phyloP scores from a whole-genome alignment of 2,113 vertebrate genomes.

The Penelope pileata region DNA sequence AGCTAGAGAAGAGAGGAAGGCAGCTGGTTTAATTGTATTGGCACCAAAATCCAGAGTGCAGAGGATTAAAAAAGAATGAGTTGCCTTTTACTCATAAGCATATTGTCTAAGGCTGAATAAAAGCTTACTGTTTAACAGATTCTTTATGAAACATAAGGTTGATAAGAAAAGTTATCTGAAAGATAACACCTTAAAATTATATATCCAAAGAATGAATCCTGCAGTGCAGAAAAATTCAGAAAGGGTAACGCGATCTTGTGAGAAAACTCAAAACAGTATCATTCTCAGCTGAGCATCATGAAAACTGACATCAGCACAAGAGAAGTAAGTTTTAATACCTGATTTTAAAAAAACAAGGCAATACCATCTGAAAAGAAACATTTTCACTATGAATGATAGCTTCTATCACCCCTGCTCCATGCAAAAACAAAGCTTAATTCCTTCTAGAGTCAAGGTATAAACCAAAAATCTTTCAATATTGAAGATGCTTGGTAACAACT shows the following conservation, averaged over 20 bases:
- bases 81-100: background rate
- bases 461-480: background rate
- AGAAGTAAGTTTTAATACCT: background rate
- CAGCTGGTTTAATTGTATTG: background rate
- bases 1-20: background rate
- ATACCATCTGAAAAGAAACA: background rate
- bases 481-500: background rate
- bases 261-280: background rate
- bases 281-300: background rate
- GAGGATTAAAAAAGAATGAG: background rate
- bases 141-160: background rate
- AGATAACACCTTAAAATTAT: background rate
- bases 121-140: background rate
- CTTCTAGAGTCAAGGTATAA: background rate
- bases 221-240: background rate
- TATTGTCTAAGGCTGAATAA: background rate
- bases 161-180: background rate
- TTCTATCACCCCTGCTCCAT: background rate
- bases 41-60: background rate
- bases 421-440: background rate
- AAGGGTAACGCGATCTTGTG: background rate
- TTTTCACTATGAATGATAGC: background rate
- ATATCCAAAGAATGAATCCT: background rate
- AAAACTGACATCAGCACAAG: background rate
- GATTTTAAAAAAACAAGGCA: background rate